Conservation (phyloP, 2,888 invertebrate genomes). For the Gonocerus acuteangulatus region DNA sequence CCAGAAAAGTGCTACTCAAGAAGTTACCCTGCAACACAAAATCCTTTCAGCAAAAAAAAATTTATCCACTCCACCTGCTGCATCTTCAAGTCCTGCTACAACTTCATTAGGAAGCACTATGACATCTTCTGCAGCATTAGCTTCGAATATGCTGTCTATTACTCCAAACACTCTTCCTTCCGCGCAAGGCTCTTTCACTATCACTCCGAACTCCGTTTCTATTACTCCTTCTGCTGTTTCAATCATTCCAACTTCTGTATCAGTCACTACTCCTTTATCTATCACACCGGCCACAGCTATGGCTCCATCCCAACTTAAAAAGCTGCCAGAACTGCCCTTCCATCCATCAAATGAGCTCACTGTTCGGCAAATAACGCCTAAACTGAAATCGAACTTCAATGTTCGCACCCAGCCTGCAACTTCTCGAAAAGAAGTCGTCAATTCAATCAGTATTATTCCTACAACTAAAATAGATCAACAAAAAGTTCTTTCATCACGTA, state of each 20-base stretch:
- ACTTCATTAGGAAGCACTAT: conserved; percentile 3
- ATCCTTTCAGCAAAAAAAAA: conserved; percentile 31
- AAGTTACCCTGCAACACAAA: conserved; percentile 31
- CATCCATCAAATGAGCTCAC: conserved; percentile 7
- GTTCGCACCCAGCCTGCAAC: not conserved
- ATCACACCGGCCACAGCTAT: conserved; percentile 6
- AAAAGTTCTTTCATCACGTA: not conserved
- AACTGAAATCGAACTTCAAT: conserved; percentile 4
- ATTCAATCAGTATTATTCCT: conserved; percentile 21
- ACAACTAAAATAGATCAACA: conserved; percentile 1
- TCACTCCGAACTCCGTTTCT: not conserved
- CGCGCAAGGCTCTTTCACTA: not conserved
- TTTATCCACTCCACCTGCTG: not conserved
- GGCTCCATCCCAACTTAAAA: conserved; percentile 9
- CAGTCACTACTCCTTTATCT: not conserved
- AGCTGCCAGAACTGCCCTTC: conserved; percentile 8
- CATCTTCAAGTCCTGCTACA: not conserved
- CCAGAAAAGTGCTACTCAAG: conserved; percentile 1
- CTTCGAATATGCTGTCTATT: conserved; percentile 18
- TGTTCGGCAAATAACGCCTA: conserved; percentile 14
- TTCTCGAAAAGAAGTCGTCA: conserved; percentile 13
- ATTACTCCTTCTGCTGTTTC: not conserved
- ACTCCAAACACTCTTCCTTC: conserved; percentile 12
- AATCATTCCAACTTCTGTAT: not conserved
- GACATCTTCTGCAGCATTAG: not conserved